Evolutionary conservation across 2,888 invertebrate species (phyloP).

Genomic region (Pycnomerus fuliginosus): DNA sequence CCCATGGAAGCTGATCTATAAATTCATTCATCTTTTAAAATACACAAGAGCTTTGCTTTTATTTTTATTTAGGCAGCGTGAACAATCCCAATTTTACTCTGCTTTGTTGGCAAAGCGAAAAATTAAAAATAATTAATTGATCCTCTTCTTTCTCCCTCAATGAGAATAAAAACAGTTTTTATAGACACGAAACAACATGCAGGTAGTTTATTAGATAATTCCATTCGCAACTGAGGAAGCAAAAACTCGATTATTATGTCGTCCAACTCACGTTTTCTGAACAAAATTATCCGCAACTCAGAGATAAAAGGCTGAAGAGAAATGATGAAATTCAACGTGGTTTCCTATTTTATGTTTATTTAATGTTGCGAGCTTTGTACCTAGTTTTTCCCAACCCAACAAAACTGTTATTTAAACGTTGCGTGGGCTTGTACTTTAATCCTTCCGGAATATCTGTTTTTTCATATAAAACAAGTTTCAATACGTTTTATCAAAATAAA

Average conservation of each 20-base stretch:
- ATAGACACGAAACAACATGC: background rate
- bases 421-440: too few relatives aligned
- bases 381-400: slow-evolving; percentile 11
- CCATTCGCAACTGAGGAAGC: slow-evolving; percentile 7
- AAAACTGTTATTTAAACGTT: slow-evolving; percentile 16
- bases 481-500: too few relatives aligned
- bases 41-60: slow-evolving; percentile 18
- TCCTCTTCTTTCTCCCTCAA: background rate
- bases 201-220: slow-evolving; percentile 8
- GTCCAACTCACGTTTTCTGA: slow-evolving; percentile 9
- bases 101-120: background rate
- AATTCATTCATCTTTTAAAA: slow-evolving; percentile 26
- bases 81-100: slow-evolving; percentile 4
- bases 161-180: background rate
- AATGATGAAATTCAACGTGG: slow-evolving; percentile 16
- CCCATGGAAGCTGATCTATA: slow-evolving; percentile 26
- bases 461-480: too few relatives aligned
- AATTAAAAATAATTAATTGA: slow-evolving; percentile 1
- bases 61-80: slow-evolving; percentile 11
- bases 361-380: slow-evolving; percentile 13
- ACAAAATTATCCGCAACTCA: slow-evolving; percentile 15
- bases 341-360: slow-evolving; percentile 21
- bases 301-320: slow-evolving; percentile 16
- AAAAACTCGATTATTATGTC: slow-evolving; percentile 20
- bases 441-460: too few relatives aligned